phyloP scores from a whole-genome alignment of 2,888 invertebrate genomes.

The Synanthedon myopaeformis region DNA sequence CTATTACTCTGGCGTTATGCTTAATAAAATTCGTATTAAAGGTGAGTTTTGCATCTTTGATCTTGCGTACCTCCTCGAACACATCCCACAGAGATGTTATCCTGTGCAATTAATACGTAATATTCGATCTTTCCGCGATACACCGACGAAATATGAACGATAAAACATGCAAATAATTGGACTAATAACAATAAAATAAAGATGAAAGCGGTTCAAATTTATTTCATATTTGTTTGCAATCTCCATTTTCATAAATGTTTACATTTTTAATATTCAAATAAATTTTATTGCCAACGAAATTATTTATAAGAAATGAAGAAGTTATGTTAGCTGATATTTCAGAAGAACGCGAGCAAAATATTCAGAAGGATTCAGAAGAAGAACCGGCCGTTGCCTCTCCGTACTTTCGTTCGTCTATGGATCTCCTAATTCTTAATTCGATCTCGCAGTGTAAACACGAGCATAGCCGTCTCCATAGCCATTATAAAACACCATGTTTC shows the following conservation, averaged over 20 bases:
- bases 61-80: not conserved
- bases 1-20: not conserved
- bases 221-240: not conserved
- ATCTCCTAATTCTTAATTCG: too few relatives aligned
- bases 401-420: too few relatives aligned
- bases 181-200: not conserved
- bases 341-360: too few relatives aligned
- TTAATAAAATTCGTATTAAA: not conserved
- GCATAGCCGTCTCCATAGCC: too few relatives aligned
- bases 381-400: too few relatives aligned
- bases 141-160: not conserved
- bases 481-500: too few relatives aligned
- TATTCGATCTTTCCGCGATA: not conserved
- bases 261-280: not conserved
- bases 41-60: not conserved
- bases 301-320: too few relatives aligned
- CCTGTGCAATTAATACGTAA: not conserved
- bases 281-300: not conserved
- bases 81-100: not conserved
- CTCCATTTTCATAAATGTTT: not conserved
- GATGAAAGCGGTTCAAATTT: not conserved
- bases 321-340: too few relatives aligned
- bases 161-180: not conserved
- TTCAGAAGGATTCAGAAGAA: too few relatives aligned
- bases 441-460: too few relatives aligned